Base-by-base conservation (phyloP, 1,140 invertebrate genomes). In the Tetranychus cinnabarinus region DNA sequence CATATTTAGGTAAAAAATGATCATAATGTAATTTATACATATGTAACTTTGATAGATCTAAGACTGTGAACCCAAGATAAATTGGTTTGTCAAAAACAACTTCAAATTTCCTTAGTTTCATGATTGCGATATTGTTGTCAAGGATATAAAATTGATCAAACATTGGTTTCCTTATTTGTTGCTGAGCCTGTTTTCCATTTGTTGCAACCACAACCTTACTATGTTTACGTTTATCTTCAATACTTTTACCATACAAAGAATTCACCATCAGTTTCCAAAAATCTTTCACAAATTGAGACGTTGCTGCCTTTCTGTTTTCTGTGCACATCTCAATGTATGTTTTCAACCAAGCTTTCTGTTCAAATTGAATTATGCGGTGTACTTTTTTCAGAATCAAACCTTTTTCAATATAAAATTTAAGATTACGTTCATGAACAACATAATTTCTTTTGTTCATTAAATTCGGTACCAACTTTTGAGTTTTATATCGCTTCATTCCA, bases 301-400 rank as follows among this genome's bases (percentile, higher is more conserved):
- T 65, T 56, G 66, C 66, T 63, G 66, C 56, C 61, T 58, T 61
- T 62, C 65, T 60, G n/a, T 62, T 61, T 52, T 67, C 60, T 37
- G 72, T 76, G 68, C 76, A 76, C 35, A 70, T 62, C 46, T 72
- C 69, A 60, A 74, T 73, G 62, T 73, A 76, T 4, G 67, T 57
- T 66, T 73, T 70, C 37, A 78, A 64, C 72, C 72, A 78, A 61
- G 64, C 34, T 46, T 67, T 68, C 72, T 79, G 76, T 42, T 73
- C 68, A 68, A 79, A 73, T 64, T 66, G 64, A 56, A 74, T 61
- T 42, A 76, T 69, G 68, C 71, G 66, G 70, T 78, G 69, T 45
- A 78, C 69, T 70, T 76, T 75, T 56, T 63, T 71, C 56, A 77
- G 56, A 64, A 67, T 68, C 37, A 78, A 50, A 42, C 75, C 77